These are phyloP conservation scores for Todus mexicanus DNA, from an alignment of 2,797 vertebrate species.

Conservation along the genomic window DNA sequence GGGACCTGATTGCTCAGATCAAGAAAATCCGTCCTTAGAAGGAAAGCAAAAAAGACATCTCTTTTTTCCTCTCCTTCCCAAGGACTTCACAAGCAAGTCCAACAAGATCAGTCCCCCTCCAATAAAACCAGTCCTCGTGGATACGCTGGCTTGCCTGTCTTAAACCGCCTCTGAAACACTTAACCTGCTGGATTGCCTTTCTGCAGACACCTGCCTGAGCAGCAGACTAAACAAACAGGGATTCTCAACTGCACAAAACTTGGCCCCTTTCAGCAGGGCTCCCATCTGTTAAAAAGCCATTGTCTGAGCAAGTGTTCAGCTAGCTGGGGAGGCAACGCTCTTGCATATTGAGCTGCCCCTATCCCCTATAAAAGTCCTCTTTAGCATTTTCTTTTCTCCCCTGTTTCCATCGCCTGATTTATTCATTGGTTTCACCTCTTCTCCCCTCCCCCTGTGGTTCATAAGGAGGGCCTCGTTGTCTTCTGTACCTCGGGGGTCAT, in stretches of 20 bases:
- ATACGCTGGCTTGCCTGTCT: constrained; percentile 24
- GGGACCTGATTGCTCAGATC: background rate
- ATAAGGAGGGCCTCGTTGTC: constrained; percentile 80
- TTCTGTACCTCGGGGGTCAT: constrained; percentile 82
- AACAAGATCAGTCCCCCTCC: background rate
- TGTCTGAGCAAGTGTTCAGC: constrained; percentile 91
- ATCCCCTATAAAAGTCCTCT: constrained; percentile 83
- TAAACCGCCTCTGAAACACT: constrained; percentile 59
- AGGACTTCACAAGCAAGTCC: constrained; percentile 1
- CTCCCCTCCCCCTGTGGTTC: constrained; percentile 79
- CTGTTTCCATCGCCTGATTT: constrained; percentile 87
- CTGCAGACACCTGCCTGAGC: constrained; percentile 86
- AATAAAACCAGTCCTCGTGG: constrained; percentile 51
- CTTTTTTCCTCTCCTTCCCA: background rate
- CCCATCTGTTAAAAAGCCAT: constrained; percentile 96
- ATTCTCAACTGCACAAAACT: constrained; percentile 81
- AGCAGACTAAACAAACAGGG: constrained; percentile 84
- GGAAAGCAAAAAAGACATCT: background rate
- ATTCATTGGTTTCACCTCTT: constrained; percentile 96
- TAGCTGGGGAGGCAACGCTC: constrained; percentile 74
- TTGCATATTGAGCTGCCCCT: constrained; percentile 72
- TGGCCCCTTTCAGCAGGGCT: constrained; percentile 83
- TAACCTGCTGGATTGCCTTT: constrained; percentile 73
- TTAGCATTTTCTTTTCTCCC: constrained; percentile 89
- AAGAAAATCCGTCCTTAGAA: background rate